phyloP scores from a whole-genome alignment of 2,113 vertebrate species.

The zebrafish (Danio rerio) region GRCz12tu NC_133180.1:6464501-6465000 shows the following conservation, averaged over 20 bases:
- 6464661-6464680: conserved; percentile 82
- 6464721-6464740: conserved; percentile 92
- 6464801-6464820: conserved; percentile 85
- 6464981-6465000: neutral
- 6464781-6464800: conserved; percentile 74
- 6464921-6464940: too few species aligned
- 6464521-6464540: conserved; percentile 86
- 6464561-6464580: conserved; percentile 91
- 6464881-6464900: too few species aligned
- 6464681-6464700: conserved; percentile 85
- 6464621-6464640: conserved; percentile 74
- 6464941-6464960: neutral
- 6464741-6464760: conserved; percentile 78
- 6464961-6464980: conserved; percentile 10
- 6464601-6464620: conserved; percentile 82
- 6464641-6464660: conserved; percentile 66
- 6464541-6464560: conserved; percentile 83
- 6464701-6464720: conserved; percentile 93
- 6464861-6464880: too few species aligned
- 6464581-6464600: conserved; percentile 95
- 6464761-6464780: conserved; percentile 70
- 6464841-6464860: too few species aligned
- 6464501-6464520: conserved; percentile 89
- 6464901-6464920: too few species aligned
- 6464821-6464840: conserved; percentile 59